Base-by-base conservation (phyloP, 1,140 invertebrate genomes). In the Panagrolaimus sp. region DNA sequence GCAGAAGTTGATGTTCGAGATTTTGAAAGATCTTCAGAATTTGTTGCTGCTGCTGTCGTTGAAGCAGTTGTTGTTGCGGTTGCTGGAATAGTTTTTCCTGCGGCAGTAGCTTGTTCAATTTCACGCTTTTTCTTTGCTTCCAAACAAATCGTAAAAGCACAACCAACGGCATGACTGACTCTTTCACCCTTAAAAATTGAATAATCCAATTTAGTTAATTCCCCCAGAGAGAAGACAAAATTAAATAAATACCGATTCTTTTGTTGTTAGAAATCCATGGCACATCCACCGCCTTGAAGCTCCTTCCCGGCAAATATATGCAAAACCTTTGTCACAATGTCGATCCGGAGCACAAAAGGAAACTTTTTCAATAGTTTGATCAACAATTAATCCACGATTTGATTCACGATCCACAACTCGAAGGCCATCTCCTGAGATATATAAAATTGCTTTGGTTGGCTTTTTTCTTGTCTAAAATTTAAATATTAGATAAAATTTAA, bases 351-450 rank as follows among this genome's bases (percentile, higher is more conserved):
- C 94, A 86, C 96, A 99, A 85, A 99, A 99, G 3, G 95, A 98
- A 0, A 99, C 96, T 85, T 99, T 99, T 83, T 99, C 96, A 71
- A 99, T 98, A 4, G 96, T 99, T 85, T 99, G 96, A 86, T 99
- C 96, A 15, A 99, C 94, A 73, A 99, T 94, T 62, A 99, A 87
- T 32, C 94, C 95, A 86, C 88, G 77, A 85, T 97, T 98, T 10
- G 94, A 97, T 80, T 97, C 94, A 80, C 98, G 94, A 84, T 98
- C 96, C 0, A 98, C 96, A 1, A 99, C 95, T 9, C 96, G 87
- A 26, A 99, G 85, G 9, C 95, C 94, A 85, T 98, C 96, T 0
- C 95, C 96, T 67, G 94, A 96, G 1, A 99, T 92, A 83, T 96
- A 94, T 14, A 99, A 87, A 70, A 94, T 88, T 1, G 92, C 91